These are phyloP conservation scores for Paratilapia polleni DNA, from an alignment of 2,113 vertebrate genomes.

Conservation along the genomic window DNA sequence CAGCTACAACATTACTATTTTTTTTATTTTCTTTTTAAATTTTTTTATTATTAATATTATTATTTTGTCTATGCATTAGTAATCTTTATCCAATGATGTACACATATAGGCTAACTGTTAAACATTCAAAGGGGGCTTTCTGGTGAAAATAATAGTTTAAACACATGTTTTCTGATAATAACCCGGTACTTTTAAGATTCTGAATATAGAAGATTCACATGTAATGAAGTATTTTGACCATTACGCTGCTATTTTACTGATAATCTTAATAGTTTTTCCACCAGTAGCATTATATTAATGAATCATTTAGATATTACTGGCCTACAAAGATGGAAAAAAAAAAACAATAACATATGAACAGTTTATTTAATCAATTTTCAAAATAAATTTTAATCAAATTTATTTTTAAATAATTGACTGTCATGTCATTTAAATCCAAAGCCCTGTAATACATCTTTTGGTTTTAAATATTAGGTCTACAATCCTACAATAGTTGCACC, in stretches of 20 bases:
- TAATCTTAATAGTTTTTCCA: not conserved
- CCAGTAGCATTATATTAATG: not conserved
- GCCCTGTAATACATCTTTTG: constrained; percentile 2
- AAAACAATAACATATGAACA: constrained; percentile 1
- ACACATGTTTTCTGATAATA: not conserved
- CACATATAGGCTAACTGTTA: not conserved
- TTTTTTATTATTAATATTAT: too few relatives aligned
- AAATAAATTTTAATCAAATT: too few relatives aligned
- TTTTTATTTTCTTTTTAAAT: too few relatives aligned
- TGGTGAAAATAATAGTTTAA: not conserved
- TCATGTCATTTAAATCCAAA: not conserved
- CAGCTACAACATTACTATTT: too few relatives aligned
- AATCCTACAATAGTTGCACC: not conserved
- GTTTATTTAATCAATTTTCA: constrained; percentile 16
- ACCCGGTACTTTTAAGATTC: not conserved
- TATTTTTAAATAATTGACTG: too few relatives aligned
- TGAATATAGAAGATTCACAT: not conserved
- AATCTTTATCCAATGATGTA: not conserved
- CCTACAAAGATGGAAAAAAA: not conserved
- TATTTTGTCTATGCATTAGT: not conserved
- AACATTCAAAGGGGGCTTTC: not conserved
- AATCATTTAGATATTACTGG: not conserved
- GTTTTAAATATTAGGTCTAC: not conserved
- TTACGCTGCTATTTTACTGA: not conserved
- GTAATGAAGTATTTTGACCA: not conserved